phyloP scores from a whole-genome alignment of 2,797 vertebrate species.

The Coccyzus lansbergi region DNA sequence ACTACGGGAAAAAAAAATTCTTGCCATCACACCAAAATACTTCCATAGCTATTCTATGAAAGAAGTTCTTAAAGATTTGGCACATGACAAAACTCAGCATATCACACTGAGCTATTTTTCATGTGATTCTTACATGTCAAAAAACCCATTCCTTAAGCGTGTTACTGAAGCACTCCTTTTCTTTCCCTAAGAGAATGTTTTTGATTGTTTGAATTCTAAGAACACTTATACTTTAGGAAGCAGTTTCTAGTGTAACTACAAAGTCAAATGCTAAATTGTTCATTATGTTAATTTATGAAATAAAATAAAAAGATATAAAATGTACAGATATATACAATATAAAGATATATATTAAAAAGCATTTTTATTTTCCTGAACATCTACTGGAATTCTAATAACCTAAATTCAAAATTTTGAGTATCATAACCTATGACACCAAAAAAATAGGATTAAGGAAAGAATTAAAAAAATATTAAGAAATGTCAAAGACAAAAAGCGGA shows the following conservation, averaged over 20 bases:
- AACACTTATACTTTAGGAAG: not conserved
- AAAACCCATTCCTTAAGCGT: not conserved
- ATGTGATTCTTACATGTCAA: not conserved
- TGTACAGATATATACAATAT: too few relatives aligned
- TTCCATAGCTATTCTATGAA: not conserved
- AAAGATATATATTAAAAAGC: not conserved
- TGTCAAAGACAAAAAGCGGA: constrained; percentile 1
- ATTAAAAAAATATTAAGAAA: constrained; percentile 1
- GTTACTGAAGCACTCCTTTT: not conserved
- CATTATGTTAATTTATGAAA: not conserved
- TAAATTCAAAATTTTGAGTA: not conserved
- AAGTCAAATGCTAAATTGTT: not conserved
- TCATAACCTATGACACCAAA: not conserved
- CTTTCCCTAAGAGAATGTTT: not conserved
- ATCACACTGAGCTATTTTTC: not conserved
- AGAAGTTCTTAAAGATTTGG: not conserved
- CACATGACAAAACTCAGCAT: not conserved
- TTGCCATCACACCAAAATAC: not conserved
- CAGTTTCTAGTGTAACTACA: not conserved
- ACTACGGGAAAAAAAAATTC: not conserved
- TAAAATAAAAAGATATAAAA: too few relatives aligned
- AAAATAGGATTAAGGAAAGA: not conserved
- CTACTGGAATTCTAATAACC: not conserved
- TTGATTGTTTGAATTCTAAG: not conserved
- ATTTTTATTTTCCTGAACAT: not conserved